phyloP scores from a whole-genome alignment of 2,888 invertebrate species.

The Aelia acuminata region DNA sequence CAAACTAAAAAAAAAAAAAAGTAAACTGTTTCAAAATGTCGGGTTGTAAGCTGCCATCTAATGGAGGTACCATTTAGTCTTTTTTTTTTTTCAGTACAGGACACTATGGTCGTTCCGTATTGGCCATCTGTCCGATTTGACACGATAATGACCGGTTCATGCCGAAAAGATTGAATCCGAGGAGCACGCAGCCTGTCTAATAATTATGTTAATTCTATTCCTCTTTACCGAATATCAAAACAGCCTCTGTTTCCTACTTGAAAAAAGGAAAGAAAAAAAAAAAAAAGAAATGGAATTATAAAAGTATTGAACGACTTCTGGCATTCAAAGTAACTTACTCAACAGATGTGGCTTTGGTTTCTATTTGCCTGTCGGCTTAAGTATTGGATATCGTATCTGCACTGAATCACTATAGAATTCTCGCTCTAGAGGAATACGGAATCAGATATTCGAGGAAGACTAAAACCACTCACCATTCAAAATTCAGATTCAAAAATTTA shows the following conservation, averaged over 20 bases:
- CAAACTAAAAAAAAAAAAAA: not conserved
- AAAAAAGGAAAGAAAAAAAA: not conserved
- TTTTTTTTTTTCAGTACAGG: not conserved
- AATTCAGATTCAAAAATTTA: too few species aligned
- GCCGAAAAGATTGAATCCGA: conserved; percentile 20
- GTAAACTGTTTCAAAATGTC: not conserved
- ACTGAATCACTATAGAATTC: too few species aligned
- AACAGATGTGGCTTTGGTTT: too few species aligned
- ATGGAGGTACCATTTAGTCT: not conserved
- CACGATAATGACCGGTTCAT: not conserved
- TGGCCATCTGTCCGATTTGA: conserved; percentile 25
- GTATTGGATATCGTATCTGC: too few species aligned
- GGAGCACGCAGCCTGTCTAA: conserved; percentile 18
- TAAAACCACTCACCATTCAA: too few species aligned
- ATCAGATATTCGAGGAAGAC: too few species aligned
- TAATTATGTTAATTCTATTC: conserved; percentile 42
- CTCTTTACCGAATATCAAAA: conserved; percentile 23
- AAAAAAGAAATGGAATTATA: not conserved
- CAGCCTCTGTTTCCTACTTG: not conserved
- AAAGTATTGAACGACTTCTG: too few species aligned
- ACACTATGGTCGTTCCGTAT: not conserved
- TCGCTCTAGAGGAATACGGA: too few species aligned
- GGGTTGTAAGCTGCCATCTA: not conserved
- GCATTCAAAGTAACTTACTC: too few species aligned
- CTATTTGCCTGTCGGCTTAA: too few species aligned